Evolutionary conservation across 2,113 vertebrate species (phyloP), one percentile per base, ranked within the genome.

Genomic region (Oreotrochilus melanogaster): DNA sequence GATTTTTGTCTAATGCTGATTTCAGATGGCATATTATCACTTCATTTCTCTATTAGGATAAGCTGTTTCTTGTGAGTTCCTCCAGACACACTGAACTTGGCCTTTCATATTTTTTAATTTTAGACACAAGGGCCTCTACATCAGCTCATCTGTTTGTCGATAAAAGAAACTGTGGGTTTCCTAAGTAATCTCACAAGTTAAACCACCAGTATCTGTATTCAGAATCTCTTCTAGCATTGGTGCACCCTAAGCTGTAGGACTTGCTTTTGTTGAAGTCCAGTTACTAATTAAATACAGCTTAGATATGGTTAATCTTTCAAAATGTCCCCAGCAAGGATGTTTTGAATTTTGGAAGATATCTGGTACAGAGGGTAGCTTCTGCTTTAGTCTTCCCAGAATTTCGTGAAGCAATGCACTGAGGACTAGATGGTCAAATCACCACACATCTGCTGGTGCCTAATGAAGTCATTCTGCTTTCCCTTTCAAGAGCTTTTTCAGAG

Each of bases 211-310:
- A 30, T 78, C 74, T 72, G 5, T 51, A 80, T 72, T 76, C 2
- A 2, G 72, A 86, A 86, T 79, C n/a, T 79, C 23, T 88, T 73
- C 35, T 57, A 76, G 33, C 27, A 50, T 70, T 57, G 42, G 70
- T 61, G 42, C 42, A 50, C 56, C 9, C 22, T 78, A 78, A 73
- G 69, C 33, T 86, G 28, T 45, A 86, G 53, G 53, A 53, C 39
- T 75, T 85, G 39, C 2, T 85, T 85, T 60, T 72, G 45, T 88
- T 83, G 5, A 65, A 73, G 60, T 66, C 50, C 10, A 1, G 66
- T 62, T 88, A 53, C 42, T 91, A 86, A 86, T 86, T 78, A 91
- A 88, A 73, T 73, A 57, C 79, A 91, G 48, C 58, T 72, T 85
- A 45, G 33, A 31, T 54, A 43, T 3, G 11, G 37, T 79, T 82